Evolutionary conservation across 2,113 vertebrate species (phyloP), one percentile per base, ranked within the genome.

Genomic region (Callorhinus ursinus): DNA sequence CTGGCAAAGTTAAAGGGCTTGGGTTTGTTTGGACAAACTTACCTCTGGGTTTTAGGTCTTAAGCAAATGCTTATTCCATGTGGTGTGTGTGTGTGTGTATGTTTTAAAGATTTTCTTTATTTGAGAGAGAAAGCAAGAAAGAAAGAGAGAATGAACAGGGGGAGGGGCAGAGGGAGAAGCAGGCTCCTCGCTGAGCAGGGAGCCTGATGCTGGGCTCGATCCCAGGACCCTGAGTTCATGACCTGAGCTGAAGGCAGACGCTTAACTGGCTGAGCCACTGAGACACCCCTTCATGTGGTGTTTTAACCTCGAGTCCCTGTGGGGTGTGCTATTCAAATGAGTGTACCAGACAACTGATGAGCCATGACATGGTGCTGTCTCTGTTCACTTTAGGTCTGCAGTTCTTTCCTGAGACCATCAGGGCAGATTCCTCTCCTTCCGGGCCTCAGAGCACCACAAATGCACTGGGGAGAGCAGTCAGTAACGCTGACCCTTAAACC

Each of bases 141-240:
- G 21, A 59, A 8, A 59, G 57, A 59, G 57, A 59, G 57, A 22
- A 59, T 59, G 57, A 59, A 9, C 57, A 59, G 21, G 57, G 57
- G 22, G 57, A 59, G 57, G 9, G 57, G 22, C 21, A 59, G 65
- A 69, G 33, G 67, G 33, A 69, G 65, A 69, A 69, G 67, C 16
- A n/a, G 67, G 18, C 33, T 69, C 67, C 67, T 33, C 3, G 3
- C 33, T 69, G 33, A 69, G 67, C 67, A 36, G 16, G 33, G 8
- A 69, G 33, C 18, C 67, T 4, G 4, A 19, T n/a, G 16, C 0
- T 0, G 67, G 33, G 19, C 33, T n/a, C 1, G 1, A 69, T 69
- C 67, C 67, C 67, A 69, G 67, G 67, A 36, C 18, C 33, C 33
- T n/a, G 33, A 21, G 33, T 36, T 69, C 33, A 36, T 36, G 67